Percentiles rank a stretch among this genome's conserved stretches.
phyloP scores from a whole-genome alignment of 2,113 vertebrate genomes.

The Scomber japonicus region DNA sequence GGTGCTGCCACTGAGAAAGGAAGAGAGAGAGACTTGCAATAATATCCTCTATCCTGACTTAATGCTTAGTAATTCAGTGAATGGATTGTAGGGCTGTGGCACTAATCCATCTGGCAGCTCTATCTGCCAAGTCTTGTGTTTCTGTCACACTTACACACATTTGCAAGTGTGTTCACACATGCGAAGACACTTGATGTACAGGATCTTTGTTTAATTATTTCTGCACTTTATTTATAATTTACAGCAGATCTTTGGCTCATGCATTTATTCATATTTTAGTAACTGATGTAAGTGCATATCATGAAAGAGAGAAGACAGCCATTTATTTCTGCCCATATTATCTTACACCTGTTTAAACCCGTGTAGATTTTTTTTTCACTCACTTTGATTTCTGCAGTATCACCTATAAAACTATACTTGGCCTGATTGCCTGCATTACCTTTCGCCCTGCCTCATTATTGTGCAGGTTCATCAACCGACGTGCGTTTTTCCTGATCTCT shows the following conservation, averaged over 20 bases:
- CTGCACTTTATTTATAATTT: too few relatives aligned
- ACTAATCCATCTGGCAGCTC: conserved; percentile 52
- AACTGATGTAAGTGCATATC: too few relatives aligned
- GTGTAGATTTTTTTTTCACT: neutral
- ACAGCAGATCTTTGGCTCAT: too few relatives aligned
- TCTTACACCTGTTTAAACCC: too few relatives aligned
- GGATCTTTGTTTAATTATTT: neutral
- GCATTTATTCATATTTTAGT: too few relatives aligned
- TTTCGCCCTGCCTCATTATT: conserved; percentile 99
- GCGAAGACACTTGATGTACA: neutral
- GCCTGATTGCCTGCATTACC: conserved; percentile 79
- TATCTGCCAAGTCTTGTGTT: conserved; percentile 24
- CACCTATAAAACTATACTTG: neutral
- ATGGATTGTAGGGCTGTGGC: conserved; percentile 59
- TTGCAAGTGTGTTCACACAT: neutral
- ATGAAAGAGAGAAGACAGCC: too few relatives aligned
- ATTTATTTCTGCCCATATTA: too few relatives aligned
- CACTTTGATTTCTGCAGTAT: neutral
- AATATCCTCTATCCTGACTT: conserved; percentile 68
- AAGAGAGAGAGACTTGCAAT: conserved; percentile 60
- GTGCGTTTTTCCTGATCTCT: conserved; percentile 97
- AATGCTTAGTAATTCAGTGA: conserved; percentile 62
- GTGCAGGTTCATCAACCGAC: conserved; percentile 98
- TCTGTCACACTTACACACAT: conserved; percentile 21
- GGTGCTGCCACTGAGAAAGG: conserved; percentile 45